These are phyloP conservation scores for Caenorhabditis remanei DNA, from an alignment of 1,140 invertebrate genomes.

Conservation along the genomic window DNA sequence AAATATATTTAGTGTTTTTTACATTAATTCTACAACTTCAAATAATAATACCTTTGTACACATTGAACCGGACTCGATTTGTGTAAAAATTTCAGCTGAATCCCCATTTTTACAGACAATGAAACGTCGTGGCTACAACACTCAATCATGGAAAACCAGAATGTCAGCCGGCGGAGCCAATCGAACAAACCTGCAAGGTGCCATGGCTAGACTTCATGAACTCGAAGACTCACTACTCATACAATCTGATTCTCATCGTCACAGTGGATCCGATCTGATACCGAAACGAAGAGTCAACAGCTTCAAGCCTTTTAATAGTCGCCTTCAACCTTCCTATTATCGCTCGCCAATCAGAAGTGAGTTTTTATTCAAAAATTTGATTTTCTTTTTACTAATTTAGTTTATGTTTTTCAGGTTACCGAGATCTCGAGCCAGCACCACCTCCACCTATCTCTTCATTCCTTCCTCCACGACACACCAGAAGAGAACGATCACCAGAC, in stretches of 20 bases:
- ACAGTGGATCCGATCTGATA: slow-evolving; percentile 14
- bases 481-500: neutral
- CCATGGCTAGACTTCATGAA: neutral
- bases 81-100: neutral
- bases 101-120: neutral
- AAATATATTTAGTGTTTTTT: too few relatives aligned
- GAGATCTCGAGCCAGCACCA: neutral
- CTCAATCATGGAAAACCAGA: slow-evolving; percentile 1
- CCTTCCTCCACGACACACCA: neutral
- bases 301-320: neutral
- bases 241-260: neutral
- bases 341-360: neutral
- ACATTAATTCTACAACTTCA: too few relatives aligned
- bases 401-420: neutral
- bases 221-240: neutral
- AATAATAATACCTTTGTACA: too few relatives aligned
- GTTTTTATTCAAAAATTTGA: neutral
- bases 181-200: slow-evolving; percentile 7
- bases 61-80: neutral
- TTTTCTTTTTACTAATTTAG: neutral
- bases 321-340: neutral
- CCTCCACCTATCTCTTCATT: neutral
- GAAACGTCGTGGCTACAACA: neutral
- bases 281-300: neutral
- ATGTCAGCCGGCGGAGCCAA: slow-evolving; percentile 37